phyloP scores from a whole-genome alignment of 1,140 invertebrate genomes.

The Coelopa frigida region DNA sequence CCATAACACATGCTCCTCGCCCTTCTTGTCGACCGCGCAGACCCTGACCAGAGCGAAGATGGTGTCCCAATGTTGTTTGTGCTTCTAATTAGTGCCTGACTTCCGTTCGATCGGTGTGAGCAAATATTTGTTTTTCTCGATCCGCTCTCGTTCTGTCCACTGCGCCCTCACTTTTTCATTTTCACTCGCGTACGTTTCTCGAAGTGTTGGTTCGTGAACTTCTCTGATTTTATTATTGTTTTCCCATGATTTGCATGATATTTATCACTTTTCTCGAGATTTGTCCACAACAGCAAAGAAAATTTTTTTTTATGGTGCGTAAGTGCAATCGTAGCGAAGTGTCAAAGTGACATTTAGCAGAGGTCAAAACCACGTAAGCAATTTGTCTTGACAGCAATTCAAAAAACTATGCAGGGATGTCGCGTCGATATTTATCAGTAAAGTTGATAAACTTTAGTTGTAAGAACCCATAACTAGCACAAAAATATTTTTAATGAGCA shows the following conservation, averaged over 20 bases:
- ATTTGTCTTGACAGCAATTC: too few relatives aligned
- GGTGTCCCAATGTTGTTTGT: background rate
- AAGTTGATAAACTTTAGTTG: too few relatives aligned
- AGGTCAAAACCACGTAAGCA: too few relatives aligned
- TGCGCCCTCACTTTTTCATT: background rate
- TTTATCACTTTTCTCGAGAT: background rate
- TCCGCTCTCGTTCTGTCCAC: background rate
- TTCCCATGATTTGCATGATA: background rate
- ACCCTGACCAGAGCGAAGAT: background rate
- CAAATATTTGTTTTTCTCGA: background rate
- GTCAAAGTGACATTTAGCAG: too few relatives aligned
- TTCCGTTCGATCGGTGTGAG: background rate
- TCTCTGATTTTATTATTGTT: background rate
- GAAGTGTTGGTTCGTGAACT: too few relatives aligned
- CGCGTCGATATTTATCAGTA: too few relatives aligned
- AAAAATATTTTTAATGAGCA: too few relatives aligned
- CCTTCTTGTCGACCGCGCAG: too few relatives aligned
- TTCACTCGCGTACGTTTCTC: background rate
- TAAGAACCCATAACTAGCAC: too few relatives aligned
- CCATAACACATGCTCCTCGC: constrained; percentile 13
- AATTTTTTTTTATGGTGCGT: constrained; percentile 2
- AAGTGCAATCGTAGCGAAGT: too few relatives aligned
- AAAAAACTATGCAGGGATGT: too few relatives aligned
- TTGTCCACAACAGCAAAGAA: constrained; percentile 11
- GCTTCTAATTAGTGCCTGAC: background rate